Evolutionary conservation across 30 jellyfish, hydroid and myxozoan genomes (phyloP), one percentile per base, ranked within the genome.

Genomic region (Cassiopea xamachana): DNA sequence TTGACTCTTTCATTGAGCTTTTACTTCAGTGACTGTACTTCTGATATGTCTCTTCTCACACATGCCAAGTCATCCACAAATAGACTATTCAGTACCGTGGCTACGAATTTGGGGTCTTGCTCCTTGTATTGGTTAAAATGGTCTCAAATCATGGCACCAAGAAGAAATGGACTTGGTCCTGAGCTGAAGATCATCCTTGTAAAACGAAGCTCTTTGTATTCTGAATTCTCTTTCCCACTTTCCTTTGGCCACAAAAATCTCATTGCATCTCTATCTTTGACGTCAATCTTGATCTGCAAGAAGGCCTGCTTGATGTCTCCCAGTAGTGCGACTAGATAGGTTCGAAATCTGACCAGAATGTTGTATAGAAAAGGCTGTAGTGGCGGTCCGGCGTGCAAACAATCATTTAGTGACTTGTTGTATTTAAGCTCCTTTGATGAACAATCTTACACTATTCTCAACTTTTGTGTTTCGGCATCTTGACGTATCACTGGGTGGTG

Each of bases 101-200:
- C 62, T 18, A 85, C 87, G 44, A 89, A 70, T 51, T 85, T 87
- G 16, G 91, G 92, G 75, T 69, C 92, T 68, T 76, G 93, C 15
- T 6, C 48, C 49, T 84, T 84, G 83, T 64, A 84, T 12, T 62
- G 64, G 81, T 59, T 64, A 43, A 80, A 14, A 62, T 88, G 95
- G 64, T 77, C 58, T 77, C 78, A n/a, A 48, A 89, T 79, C 51
- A 80, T 80, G 60, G 92, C 96, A 61, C 92, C 91, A 61, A 81
- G 97, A 1, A 90, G 84, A 59, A 81, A 90, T 51, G 93, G 97
- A 71, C 89, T 80, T 46, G 97, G 80, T n/a, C 89, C 87, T 69
- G 80, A 60, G 7, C 88, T 84, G 59, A 80, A 90, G 84, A 67
- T 69, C 61, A 55, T 10, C 79, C 81, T 83, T 18, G 89, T 60